Evolutionary conservation across 2,113 vertebrate genomes (phyloP).

Genomic region (Poecile atricapillus): DNA sequence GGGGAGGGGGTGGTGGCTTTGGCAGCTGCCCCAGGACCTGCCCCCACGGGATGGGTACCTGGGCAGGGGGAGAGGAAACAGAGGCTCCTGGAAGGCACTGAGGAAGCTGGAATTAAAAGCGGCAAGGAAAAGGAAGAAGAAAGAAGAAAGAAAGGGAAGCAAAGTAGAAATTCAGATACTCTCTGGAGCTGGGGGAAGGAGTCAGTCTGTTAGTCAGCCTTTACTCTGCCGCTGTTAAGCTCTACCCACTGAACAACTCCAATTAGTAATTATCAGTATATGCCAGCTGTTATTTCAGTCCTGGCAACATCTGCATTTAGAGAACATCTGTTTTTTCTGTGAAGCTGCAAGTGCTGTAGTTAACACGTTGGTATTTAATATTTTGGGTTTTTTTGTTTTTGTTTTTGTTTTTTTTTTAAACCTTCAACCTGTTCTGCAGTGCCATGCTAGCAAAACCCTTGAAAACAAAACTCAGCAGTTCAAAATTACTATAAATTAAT

Average conservation of each 20-base stretch:
- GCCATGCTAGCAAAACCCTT: background rate
- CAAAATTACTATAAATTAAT: background rate
- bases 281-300: background rate
- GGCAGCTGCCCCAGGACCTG: background rate
- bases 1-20: background rate
- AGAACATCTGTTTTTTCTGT: background rate
- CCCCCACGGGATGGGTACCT: accelerated
- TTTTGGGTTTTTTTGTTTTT: background rate
- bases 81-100: background rate
- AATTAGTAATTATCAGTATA: background rate
- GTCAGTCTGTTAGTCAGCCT: background rate
- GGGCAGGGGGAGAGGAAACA: accelerated
- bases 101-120: background rate
- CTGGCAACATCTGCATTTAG: conserved; percentile 19
- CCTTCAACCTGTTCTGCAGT: background rate
- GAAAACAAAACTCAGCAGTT: background rate
- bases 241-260: background rate
- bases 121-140: background rate
- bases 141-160: background rate
- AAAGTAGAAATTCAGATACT: background rate
- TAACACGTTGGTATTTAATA: background rate
- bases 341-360: background rate
- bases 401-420: background rate
- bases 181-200: background rate
- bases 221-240: accelerated